Evolutionary conservation across 2,888 invertebrate species (phyloP).

Genomic region (Tenthredo notha): DNA sequence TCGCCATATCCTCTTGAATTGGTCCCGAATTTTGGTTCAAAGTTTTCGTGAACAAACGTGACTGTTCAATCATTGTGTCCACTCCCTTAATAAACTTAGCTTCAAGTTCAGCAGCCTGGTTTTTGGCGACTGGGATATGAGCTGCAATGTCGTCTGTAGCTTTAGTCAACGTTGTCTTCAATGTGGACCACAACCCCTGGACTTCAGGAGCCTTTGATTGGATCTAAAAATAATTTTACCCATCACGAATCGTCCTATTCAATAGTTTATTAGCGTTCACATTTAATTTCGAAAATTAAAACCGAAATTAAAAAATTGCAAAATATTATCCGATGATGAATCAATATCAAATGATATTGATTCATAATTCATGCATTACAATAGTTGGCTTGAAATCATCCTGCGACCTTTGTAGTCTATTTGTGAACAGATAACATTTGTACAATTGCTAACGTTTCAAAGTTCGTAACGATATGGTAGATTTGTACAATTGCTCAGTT

Average conservation of each 20-base stretch:
- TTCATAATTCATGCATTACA: not conserved
- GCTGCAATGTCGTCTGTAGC: conserved; percentile 70
- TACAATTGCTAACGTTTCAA: not conserved
- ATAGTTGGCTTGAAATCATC: not conserved
- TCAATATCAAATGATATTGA: not conserved
- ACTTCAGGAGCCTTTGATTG: conserved; percentile 73
- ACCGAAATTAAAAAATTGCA: not conserved
- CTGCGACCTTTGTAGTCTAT: not conserved
- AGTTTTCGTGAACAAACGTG: conserved; percentile 70
- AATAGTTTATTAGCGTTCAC: not conserved
- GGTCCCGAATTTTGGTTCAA: conserved; percentile 69
- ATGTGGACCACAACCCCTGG: conserved; percentile 68
- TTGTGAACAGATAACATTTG: not conserved
- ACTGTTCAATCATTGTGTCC: conserved; percentile 69
- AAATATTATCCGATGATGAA: not conserved
- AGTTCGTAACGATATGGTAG: not conserved
- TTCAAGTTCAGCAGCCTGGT: conserved; percentile 70
- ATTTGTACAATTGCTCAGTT: not conserved
- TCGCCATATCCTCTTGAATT: conserved; percentile 71
- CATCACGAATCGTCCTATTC: not conserved
- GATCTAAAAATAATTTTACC: conserved; percentile 63
- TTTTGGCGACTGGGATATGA: conserved; percentile 71
- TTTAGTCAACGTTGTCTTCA: conserved; percentile 68
- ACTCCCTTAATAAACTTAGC: conserved; percentile 72
- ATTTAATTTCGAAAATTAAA: not conserved